A percentile compares a stretch with the other conserved stretches of the same genome.
phyloP scores from a whole-genome alignment of 1,140 invertebrate genomes.

The Tetranychus urticae region DNA sequence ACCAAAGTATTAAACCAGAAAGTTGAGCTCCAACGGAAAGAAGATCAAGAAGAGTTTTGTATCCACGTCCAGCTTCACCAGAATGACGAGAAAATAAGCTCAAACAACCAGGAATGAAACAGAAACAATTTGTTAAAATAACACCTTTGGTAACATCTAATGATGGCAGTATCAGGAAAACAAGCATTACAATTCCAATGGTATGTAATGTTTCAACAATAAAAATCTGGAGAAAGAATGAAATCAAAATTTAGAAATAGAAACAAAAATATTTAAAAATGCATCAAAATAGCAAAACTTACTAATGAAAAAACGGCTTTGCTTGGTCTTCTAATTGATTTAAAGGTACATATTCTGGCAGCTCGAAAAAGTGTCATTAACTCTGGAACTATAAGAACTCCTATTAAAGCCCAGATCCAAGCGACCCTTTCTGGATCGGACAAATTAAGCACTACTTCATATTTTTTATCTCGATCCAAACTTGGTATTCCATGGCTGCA shows the following conservation, averaged over 20 bases:
- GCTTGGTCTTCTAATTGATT: constrained; percentile 20
- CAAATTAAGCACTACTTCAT: constrained; percentile 2
- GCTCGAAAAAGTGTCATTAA: constrained; percentile 60
- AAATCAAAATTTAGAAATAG: neutral
- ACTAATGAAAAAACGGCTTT: constrained; percentile 12
- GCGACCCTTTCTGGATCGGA: constrained; percentile 44
- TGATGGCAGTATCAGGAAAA: constrained; percentile 22
- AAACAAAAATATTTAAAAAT: neutral
- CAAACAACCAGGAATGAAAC: constrained; percentile 19
- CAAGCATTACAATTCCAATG: constrained; percentile 20
- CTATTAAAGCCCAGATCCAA: constrained; percentile 74
- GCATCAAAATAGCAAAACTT: constrained; percentile 3
- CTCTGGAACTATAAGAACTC: constrained; percentile 63
- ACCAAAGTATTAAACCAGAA: constrained; percentile 71
- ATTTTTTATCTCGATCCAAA: constrained; percentile 12
- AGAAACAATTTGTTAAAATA: constrained; percentile 20
- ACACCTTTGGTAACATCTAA: constrained; percentile 22
- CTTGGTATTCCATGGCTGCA: constrained; percentile 14
- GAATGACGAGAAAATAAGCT: constrained; percentile 12
- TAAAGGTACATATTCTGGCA: constrained; percentile 68
- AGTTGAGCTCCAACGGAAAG: constrained; percentile 28
- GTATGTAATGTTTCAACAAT: constrained; percentile 21
- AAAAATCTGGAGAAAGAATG: constrained; percentile 13
- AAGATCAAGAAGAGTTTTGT: constrained; percentile 17
- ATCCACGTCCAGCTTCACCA: constrained; percentile 4